Evolutionary conservation across 2,113 vertebrate genomes (phyloP), one percentile per base, ranked within the genome.

Genomic region (Trematomus loennbergii): DNA sequence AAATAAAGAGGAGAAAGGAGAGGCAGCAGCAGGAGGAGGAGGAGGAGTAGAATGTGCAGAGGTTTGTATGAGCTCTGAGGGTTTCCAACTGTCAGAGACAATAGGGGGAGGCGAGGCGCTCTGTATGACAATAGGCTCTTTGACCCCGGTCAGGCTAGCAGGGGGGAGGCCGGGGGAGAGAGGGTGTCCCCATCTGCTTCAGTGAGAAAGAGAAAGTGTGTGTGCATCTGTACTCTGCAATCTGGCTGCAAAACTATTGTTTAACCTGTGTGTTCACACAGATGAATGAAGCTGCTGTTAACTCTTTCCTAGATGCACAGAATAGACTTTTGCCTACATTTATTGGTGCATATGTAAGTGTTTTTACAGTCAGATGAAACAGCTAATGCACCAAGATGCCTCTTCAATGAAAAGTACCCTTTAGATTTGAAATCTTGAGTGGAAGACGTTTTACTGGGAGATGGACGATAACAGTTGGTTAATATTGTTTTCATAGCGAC

Each of bases 121-220:
- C 90, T 57, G 90, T 89, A 90, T 92, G 91, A 95, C 94, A 95
- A 95, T 94, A 90, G 93, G 79, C 81, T 87, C 91, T 95, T 92
- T 95, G 95, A 95, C 92, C 89, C 48, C 72, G 84, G 89, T 90
- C 87, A 87, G 40, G 84, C 81, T 52, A 36, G 83, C 9, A 0
- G 74, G 68, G 61, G 78, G 79, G 72, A 43, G 36, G 48, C 17
- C 18, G 69, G 76, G 36, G 49, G 54, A 36, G 61, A 60, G 82
- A 73, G 83, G 68, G 87, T 69, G 88, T 77, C 89, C 92, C 94
- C 94, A 93, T 94, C 94, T 95, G 95, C 89, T 87, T 87, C 83
- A 57, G 72, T 83, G 75, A 68, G 75, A 79, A 69, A 53, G 72
- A 36, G 36, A 36, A 36, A 36, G 36, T 5, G 72, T 25, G 40